Evolutionary conservation across 1,140 invertebrate genomes (phyloP).

Genomic region (Yoshiicerus persimilis): DNA sequence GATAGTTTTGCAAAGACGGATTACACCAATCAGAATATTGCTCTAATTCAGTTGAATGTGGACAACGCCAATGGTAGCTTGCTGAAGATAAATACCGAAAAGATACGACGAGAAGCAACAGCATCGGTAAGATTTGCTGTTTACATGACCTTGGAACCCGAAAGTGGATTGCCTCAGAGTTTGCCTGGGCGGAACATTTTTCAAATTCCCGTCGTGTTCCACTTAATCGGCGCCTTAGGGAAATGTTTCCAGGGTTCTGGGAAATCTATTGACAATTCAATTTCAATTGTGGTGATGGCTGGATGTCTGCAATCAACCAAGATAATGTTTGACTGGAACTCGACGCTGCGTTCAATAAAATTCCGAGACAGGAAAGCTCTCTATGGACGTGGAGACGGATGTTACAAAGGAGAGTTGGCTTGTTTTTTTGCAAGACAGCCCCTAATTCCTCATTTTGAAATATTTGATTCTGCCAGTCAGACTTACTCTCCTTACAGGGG

Average conservation of each 20-base stretch:
- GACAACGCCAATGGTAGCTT: constrained; percentile 40
- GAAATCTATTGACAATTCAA: not conserved
- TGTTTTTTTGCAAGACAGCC: not conserved
- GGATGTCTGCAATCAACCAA: not conserved
- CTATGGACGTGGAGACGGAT: not conserved
- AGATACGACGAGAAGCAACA: not conserved
- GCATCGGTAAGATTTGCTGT: constrained; percentile 11
- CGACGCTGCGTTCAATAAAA: constrained; percentile 15
- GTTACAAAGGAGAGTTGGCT: not conserved
- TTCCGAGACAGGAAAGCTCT: not conserved
- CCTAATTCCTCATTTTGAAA: not conserved
- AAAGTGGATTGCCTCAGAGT: not conserved
- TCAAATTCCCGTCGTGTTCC: constrained; percentile 14
- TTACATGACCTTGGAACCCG: not conserved
- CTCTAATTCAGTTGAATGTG: constrained; percentile 27
- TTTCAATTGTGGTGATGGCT: not conserved
- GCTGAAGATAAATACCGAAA: constrained; percentile 32
- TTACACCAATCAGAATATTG: not conserved
- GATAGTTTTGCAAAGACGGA: not conserved
- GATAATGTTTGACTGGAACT: constrained; percentile 35
- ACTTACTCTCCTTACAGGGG: not conserved
- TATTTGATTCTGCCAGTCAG: no score
- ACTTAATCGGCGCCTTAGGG: constrained; percentile 36
- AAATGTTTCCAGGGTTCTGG: constrained; percentile 10
- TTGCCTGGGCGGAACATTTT: constrained; percentile 18